These are phyloP conservation scores for Nomada ruficornis DNA, from an alignment of 2,888 invertebrate species.

Conservation along the genomic window DNA sequence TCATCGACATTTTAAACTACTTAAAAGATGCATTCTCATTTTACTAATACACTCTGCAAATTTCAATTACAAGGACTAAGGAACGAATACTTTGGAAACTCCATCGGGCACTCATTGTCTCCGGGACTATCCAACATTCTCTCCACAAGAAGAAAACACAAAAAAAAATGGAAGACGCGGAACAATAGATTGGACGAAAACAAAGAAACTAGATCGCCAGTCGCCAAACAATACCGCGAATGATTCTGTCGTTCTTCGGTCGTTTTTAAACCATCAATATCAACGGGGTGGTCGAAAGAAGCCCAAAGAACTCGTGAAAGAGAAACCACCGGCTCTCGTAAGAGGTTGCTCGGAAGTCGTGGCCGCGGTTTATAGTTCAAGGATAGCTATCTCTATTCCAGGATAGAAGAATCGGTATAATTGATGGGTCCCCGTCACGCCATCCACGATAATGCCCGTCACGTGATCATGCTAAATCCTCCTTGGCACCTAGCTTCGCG, in stretches of 20 bases:
- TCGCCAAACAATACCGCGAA: not conserved
- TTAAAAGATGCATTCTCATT: too few species aligned
- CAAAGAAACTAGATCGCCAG: not conserved
- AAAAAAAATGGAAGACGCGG: not conserved
- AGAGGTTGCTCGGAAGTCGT: constrained; percentile 24
- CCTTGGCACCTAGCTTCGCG: constrained; percentile 40
- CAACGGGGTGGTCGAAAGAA: not conserved
- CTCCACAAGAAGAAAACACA: not conserved
- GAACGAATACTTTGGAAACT: too few species aligned
- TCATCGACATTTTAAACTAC: too few species aligned
- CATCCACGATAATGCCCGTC: constrained; percentile 47
- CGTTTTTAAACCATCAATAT: not conserved
- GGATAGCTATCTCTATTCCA: constrained; percentile 51
- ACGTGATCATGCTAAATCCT: constrained; percentile 48
- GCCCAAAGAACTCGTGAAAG: too few species aligned
- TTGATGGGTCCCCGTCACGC: constrained; percentile 55
- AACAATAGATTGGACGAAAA: not conserved
- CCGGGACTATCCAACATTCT: not conserved
- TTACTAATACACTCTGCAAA: too few species aligned
- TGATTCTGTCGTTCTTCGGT: not conserved
- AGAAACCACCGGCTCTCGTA: not conserved
- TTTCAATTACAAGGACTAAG: too few species aligned
- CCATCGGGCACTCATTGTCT: too few species aligned
- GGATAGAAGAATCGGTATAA: constrained; percentile 38
- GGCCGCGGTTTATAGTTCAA: constrained; percentile 58